Evolutionary conservation across 1,140 invertebrate genomes (phyloP), one percentile per base, ranked within the genome.

Genomic region (Anoplolepis gracilipes): DNA sequence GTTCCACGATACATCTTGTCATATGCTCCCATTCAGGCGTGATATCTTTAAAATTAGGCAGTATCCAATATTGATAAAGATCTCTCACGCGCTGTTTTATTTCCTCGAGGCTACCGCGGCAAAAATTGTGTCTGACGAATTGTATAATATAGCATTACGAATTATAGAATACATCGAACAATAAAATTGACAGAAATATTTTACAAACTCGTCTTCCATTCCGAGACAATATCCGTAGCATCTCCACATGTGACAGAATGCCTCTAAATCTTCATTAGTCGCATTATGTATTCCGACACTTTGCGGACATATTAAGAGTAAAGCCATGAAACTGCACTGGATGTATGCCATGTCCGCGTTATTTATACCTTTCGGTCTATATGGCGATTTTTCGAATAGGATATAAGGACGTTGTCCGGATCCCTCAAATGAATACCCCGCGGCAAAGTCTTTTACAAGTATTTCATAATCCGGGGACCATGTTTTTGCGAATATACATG

Each of bases 341-440:
- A 98, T 98, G 0, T 97, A 84, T 0, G 96, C 96, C 96, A 99
- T 96, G 87, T 98, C 98, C 61, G 96, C 95, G 92, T 99, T 98
- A 73, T 92, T 93, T 1, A 95, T 92, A 1, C 96, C 95, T 94
- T 61, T 95, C 93, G 3, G 87, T 69, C 22, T 92, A 90, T 19
- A 93, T 6, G 65, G 93, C 90, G 13, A 95, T 92, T 90, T 97
- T 96, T 1, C 94, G 92, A 16, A 93, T 91, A 96, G 93, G 0
- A 97, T 2, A 55, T 89, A 90, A 36, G 90, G 92, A 79, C 92
- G 92, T 25, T 92, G 91, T 6, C 84, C 86, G 33, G 10, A 88
- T 88, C n/a, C 61, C 85, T 73, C 49, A 22, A 55, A 22, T 7
- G 91, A 85, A 81, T 90, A 92, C 0, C 76, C 57, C 10, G 87